These are phyloP conservation scores for Mus caroli DNA, from an alignment of 2,797 vertebrate genomes.

Conservation along the genomic window DNA sequence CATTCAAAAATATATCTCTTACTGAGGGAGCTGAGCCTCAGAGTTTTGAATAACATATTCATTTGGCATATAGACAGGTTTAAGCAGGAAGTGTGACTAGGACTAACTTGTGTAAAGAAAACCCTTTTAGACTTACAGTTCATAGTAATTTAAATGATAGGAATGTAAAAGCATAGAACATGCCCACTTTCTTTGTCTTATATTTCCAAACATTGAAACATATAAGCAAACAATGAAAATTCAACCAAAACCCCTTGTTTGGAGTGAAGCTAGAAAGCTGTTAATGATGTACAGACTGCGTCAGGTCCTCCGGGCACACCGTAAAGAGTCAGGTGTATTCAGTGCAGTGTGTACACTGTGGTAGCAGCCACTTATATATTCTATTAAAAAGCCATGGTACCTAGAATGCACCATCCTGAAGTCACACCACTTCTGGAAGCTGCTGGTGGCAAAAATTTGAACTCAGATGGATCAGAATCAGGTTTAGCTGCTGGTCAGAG, in stretches of 20 bases:
- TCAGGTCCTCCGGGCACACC: slow-evolving; percentile 99
- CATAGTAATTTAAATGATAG: slow-evolving; percentile 19
- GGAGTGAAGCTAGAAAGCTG: slow-evolving; percentile 98
- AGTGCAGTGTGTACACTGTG: neutral
- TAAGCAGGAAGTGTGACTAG: slow-evolving; percentile 37
- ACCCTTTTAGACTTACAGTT: neutral
- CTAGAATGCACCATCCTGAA: neutral
- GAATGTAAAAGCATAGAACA: neutral
- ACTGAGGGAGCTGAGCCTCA: slow-evolving; percentile 56
- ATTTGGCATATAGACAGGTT: slow-evolving; percentile 30
- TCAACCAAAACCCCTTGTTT: slow-evolving; percentile 96
- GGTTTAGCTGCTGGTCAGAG: neutral
- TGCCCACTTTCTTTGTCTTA: slow-evolving; percentile 61
- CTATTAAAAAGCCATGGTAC: neutral
- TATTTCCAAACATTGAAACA: slow-evolving; percentile 57
- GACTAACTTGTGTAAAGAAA: slow-evolving; percentile 14
- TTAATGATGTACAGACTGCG: slow-evolving; percentile 99
- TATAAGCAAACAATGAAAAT: slow-evolving; percentile 95
- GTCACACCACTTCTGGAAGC: neutral
- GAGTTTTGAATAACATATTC: slow-evolving; percentile 30
- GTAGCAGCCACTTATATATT: neutral
- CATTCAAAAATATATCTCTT: slow-evolving; percentile 39
- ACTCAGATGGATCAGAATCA: slow-evolving; percentile 7
- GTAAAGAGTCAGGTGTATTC: slow-evolving; percentile 92
- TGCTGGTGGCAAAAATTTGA: slow-evolving; percentile 47